Conservation (phyloP, 2,797 vertebrate genomes). For the Pteronotus mesoamericanus region DNA sequence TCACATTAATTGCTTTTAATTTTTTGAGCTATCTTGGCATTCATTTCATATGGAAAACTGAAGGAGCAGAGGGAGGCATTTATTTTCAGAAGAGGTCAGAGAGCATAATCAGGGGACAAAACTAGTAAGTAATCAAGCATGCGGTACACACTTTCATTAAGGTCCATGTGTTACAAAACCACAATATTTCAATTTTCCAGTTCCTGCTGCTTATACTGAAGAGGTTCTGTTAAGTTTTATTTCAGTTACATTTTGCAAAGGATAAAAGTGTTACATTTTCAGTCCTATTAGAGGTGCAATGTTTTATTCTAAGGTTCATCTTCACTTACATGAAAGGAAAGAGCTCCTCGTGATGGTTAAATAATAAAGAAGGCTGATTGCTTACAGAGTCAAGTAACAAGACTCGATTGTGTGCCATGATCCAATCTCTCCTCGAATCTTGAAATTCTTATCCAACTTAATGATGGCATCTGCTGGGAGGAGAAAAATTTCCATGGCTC, state of each 20-base stretch:
- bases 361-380: slow-evolving; percentile 73
- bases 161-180: slow-evolving; percentile 59
- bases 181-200: slow-evolving; percentile 63
- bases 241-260: slow-evolving; percentile 45
- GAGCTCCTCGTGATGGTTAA: slow-evolving; percentile 66
- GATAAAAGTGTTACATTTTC: slow-evolving; percentile 41
- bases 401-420: slow-evolving; percentile 35
- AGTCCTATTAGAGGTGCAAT: slow-evolving; percentile 20
- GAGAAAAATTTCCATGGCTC: slow-evolving; percentile 50
- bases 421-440: slow-evolving; percentile 58
- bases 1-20: slow-evolving; percentile 70
- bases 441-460: slow-evolving; percentile 28
- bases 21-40: slow-evolving; percentile 65
- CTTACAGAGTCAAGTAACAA: slow-evolving; percentile 72
- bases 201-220: slow-evolving; percentile 54
- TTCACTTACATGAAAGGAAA: slow-evolving; percentile 62
- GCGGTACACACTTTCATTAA: slow-evolving; percentile 66
- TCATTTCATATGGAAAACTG: slow-evolving; percentile 59
- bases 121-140: slow-evolving; percentile 66
- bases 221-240: slow-evolving; percentile 52
- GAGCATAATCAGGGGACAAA: slow-evolving; percentile 59
- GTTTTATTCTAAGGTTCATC: slow-evolving; percentile 61
- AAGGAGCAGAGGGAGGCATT: slow-evolving; percentile 60
- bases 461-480: slow-evolving; percentile 54
- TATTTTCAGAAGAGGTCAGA: slow-evolving; percentile 68